Percentiles rank a stretch among this genome's conserved stretches.
phyloP scores from a whole-genome alignment of 2,113 vertebrate genomes.

The Benitochromis conjunctus region DNA sequence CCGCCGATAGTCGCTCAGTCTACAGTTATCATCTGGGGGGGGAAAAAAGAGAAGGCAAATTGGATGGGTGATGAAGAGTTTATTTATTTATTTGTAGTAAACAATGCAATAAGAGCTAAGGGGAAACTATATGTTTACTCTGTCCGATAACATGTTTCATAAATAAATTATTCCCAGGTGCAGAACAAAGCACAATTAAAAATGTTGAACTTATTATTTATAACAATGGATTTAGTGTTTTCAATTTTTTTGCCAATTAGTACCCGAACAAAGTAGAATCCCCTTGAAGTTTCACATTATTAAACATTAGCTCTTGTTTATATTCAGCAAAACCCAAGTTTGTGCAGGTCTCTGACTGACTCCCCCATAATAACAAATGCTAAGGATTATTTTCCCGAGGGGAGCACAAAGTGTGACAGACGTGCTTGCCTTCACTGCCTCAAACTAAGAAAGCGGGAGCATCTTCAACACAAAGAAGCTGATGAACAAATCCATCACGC shows the following conservation, averaged over 20 bases:
- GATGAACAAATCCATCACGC: conserved; percentile 37
- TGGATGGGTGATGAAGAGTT: background rate
- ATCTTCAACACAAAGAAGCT: background rate
- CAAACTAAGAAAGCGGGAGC: background rate
- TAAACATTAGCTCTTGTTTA: background rate
- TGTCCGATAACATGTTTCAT: background rate
- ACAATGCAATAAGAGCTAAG: background rate
- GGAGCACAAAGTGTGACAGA: conserved; percentile 13
- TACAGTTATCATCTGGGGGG: conserved; percentile 86
- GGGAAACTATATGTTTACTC: background rate
- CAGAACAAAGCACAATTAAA: background rate
- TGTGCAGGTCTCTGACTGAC: background rate
- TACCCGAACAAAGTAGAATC: background rate
- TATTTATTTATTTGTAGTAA: background rate
- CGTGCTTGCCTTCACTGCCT: background rate
- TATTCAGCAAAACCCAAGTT: background rate
- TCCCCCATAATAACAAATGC: conserved; percentile 13
- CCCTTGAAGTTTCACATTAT: conserved; percentile 4
- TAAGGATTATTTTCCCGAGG: conserved; percentile 6
- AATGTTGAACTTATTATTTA: background rate
- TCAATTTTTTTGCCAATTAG: conserved; percentile 24
- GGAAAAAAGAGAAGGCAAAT: background rate
- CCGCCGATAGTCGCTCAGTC: conserved; percentile 79
- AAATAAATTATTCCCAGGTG: background rate
- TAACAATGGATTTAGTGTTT: background rate